Evolutionary conservation across 2,888 invertebrate genomes (phyloP), one percentile per base, ranked within the genome.

Genomic region (Folsomia manolachei): DNA sequence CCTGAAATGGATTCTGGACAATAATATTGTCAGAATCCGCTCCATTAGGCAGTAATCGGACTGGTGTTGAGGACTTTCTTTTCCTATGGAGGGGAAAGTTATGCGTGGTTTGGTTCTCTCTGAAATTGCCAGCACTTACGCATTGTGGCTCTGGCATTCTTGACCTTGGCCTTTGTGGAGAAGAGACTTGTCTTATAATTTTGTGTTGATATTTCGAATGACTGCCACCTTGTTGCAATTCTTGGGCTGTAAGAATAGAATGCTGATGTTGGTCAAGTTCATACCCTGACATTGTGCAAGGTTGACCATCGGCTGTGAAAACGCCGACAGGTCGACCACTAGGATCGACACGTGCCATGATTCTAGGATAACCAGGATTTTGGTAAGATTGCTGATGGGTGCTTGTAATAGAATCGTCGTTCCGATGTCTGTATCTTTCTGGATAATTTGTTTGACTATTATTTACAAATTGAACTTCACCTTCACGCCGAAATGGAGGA

Each of bases 1-100:
- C 73, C 26, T 73, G 70, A 23, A 73, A 73, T 11, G 73, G 73
- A 63, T 73, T 73, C 51, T 73, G 70, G 23, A 73, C 27, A 4
- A 73, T 19, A 25, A 73, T 23, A 24, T 26, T 73, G 24, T 73
- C 71, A 64, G 27, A 26, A 21, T 25, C 27, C 11, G 60, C 2
- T 14, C 52, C 1, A 24, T 19, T 14, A 14, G 56, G 23, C 7
- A 14, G 2, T 4, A 39, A 27, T 1, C 27, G n/a, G 1, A 26
- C 2, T 14, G 53, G 52, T 4, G 21, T 19, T 24, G 53, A 7
- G n/a, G 68, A 63, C n/a, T 67, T 62, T n/a, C 70, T 64, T 14
- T 63, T 69, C 19, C 65, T 7, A 14, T n/a, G 21, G 19, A 19
- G 18, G 19, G 56, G n/a, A 4, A 39, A 9, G 39, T 39, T 39